Evolutionary conservation across 2,888 invertebrate species (phyloP), one percentile per base, ranked within the genome.

Genomic region (Silvanus unidentatus): DNA sequence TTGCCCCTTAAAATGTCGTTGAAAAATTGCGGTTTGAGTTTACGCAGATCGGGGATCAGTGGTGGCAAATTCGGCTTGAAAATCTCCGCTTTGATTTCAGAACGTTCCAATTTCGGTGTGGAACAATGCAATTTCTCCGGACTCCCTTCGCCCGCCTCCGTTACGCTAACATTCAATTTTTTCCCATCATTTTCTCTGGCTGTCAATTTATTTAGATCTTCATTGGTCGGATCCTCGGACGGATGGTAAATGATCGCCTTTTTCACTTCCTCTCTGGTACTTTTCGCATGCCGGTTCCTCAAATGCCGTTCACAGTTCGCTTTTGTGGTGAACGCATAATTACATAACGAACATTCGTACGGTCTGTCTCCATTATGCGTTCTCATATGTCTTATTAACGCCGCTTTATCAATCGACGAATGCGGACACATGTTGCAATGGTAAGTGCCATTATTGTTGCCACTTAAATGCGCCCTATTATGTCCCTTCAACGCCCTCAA

Each of bases 261-360:
- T 66, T 93, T 91, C 0, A 95, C 88, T 58, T 95, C 93, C 56
- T 93, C 90, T 43, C 92, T 79, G 1, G 87, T 85, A 1, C 83
- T 80, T 70, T 91, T 91, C 0, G 86, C 84, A 63, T 96, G 96
- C 15, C 93, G 81, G 69, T 96, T 96, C 53, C 94, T 78, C 58
- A 96, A 77, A 69, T 97, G 96, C 4, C 96, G 78, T 72, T 97
- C 96, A 69, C 97, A 97, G 67, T 97, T 96, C 1, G 96, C 95
- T 74, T 96, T 95, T 0, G 96, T 96, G 16, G 96, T 96, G 70
- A 97, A 97, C 2, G 95, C 94, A 65, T 92, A 95, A 63, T 91
- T 91, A 70, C 97, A 97, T n/a, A 95, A 79, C 1, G 87, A 84
- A 65, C 96, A 97, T 69, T 94, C 92, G 66, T 91, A 96, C 0